Evolutionary conservation across 2,113 vertebrate genomes (phyloP), one percentile per base, ranked within the genome.

Genomic region (Australoheros scitulus): DNA sequence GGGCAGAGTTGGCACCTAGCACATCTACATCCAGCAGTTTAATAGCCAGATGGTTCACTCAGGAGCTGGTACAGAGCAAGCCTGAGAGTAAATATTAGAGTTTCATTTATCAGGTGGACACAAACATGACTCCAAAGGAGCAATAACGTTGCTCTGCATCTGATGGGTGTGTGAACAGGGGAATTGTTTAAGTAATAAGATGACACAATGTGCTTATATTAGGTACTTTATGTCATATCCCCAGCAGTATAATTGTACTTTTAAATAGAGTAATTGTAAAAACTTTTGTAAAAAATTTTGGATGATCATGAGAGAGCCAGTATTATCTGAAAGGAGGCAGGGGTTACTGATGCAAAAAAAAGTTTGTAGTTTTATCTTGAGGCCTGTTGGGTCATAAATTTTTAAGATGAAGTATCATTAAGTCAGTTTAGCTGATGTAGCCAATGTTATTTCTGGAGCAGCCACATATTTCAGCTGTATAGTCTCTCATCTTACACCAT

Each of bases 341-440:
- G 26, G 17, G 64, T 82, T 38, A 72, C 20, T 87, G 65, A 74
- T 78, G 38, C 26, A 22, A 65, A 77, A 50, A 81, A 36, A 5
- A 34, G 41, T 77, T 47, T 34, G 63, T 64, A 79, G 81, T 83
- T 88, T 86, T 59, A 80, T 86, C 70, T 84, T 7, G 0, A 29
- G 57, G 75, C 29, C 68, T 50, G 76, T 78, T 5, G 34, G 77
- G 86, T 83, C 75, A 79, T 81, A 83, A 3, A 55, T 84, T 63
- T 75, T 18, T 68, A 5, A 80, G 63, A 77, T 79, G 63, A 80
- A 63, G 76, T 84, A 68, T 88, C 83, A 86, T 91, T 82, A 84
- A 76, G 38, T 84, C 60, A 1, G 22, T 85, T 55, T 7, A 65
- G 87, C 82, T 81, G 86, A 87, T 72, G 79, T 14, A 72, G 82